Evolutionary conservation across 2,888 invertebrate genomes (phyloP).

Genomic region (Oeneis ivallda): DNA sequence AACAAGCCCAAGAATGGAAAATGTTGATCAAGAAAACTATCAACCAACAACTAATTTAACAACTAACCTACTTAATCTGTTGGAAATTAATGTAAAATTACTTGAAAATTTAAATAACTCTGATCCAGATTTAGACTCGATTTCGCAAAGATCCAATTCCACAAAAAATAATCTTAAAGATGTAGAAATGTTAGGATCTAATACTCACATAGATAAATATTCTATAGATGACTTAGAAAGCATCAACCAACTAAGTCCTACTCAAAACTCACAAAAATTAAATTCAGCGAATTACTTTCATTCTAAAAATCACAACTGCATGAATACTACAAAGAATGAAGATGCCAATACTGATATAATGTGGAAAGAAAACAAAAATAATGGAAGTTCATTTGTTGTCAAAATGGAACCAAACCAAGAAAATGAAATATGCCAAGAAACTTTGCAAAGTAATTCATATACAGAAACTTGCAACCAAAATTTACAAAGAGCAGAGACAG

Average conservation of each 20-base stretch:
- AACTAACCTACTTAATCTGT: background rate
- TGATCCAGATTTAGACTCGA: background rate
- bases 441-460: background rate
- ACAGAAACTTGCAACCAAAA: background rate
- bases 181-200: background rate
- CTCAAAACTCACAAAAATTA: too few species aligned
- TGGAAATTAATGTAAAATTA: background rate
- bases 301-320: background rate
- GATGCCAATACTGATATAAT: background rate
- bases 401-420: background rate
- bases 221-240: too few species aligned
- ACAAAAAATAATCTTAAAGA: background rate
- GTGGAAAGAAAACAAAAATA: background rate
- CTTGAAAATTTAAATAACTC: background rate
- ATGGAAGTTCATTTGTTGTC: background rate
- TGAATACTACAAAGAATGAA: background rate
- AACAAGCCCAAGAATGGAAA: background rate
- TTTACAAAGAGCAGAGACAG: background rate
- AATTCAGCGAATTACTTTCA: too few species aligned
- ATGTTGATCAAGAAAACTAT: background rate
- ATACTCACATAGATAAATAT: background rate
- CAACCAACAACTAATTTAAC: background rate
- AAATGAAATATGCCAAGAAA: background rate
- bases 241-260: too few species aligned
- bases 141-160: background rate